Percentiles rank a stretch among this genome's conserved stretches.
Conservation (phyloP, 1,140 invertebrate species). For the Pogonognathellus flavescens region DNA sequence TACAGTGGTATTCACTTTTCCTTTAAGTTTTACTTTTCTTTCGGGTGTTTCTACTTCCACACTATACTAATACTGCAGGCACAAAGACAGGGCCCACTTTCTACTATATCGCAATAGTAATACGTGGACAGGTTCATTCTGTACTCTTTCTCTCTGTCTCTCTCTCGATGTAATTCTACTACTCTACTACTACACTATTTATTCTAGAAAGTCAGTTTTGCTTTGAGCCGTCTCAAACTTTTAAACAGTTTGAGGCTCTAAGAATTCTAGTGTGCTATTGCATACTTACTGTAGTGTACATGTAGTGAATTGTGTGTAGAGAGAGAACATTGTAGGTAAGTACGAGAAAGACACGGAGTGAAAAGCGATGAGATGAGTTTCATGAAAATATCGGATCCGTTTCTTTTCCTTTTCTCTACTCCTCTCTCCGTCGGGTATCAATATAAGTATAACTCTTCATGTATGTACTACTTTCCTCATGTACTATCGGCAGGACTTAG, state of each 20-base stretch:
- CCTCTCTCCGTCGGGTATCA: not conserved
- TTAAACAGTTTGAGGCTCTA: slow-evolving; percentile 41
- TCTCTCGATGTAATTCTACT: not conserved
- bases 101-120: too few species aligned
- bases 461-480: too few species aligned
- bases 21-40: too few species aligned
- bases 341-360: not conserved
- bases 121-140: not conserved
- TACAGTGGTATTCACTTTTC: not conserved
- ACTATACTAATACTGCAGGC: not conserved
- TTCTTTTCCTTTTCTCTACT: slow-evolving; percentile 40
- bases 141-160: not conserved
- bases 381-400: slow-evolving; percentile 51
- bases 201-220: slow-evolving; percentile 36
- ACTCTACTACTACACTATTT: slow-evolving; percentile 37
- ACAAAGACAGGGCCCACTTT: not conserved
- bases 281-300: not conserved
- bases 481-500: not conserved
- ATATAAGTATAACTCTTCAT: too few species aligned
- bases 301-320: not conserved
- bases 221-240: slow-evolving; percentile 23
- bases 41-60: too few species aligned
- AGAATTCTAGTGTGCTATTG: not conserved
- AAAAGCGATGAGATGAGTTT: slow-evolving; percentile 46
- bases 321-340: not conserved